phyloP scores from a whole-genome alignment of 2,113 vertebrate genomes.

The Petromus typicus region DNA sequence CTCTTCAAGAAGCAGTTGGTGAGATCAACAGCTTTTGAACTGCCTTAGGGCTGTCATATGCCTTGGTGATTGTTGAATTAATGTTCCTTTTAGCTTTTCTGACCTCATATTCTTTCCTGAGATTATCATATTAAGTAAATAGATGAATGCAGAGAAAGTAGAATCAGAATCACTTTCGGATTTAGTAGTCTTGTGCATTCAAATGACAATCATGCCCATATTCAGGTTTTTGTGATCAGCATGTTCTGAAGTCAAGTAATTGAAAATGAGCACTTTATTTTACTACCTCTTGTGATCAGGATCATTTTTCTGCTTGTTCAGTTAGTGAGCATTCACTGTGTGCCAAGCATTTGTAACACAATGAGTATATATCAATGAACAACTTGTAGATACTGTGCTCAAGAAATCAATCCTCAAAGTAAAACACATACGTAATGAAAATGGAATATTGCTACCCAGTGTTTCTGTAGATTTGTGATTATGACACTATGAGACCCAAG shows the following conservation, averaged over 20 bases:
- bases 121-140: slow-evolving; percentile 55
- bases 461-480: background rate
- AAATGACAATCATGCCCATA: background rate
- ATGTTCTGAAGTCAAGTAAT: background rate
- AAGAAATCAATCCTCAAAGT: background rate
- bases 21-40: slow-evolving; percentile 34
- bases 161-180: background rate
- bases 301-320: background rate
- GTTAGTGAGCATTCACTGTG: background rate
- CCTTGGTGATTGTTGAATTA: slow-evolving; percentile 77
- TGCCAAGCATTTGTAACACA: background rate
- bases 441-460: background rate
- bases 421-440: background rate
- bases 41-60: slow-evolving; percentile 80
- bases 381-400: background rate
- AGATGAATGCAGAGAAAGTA: background rate
- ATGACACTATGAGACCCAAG: background rate
- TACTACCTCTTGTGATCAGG: background rate
- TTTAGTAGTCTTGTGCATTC: background rate
- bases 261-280: background rate
- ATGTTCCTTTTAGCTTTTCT: slow-evolving; percentile 37
- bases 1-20: slow-evolving; percentile 67
- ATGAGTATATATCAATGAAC: background rate
- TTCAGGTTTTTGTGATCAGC: background rate
- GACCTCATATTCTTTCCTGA: slow-evolving; percentile 50